Evolutionary conservation across 2,888 invertebrate species (phyloP).

Genomic region (Stomorhina lunata): DNA sequence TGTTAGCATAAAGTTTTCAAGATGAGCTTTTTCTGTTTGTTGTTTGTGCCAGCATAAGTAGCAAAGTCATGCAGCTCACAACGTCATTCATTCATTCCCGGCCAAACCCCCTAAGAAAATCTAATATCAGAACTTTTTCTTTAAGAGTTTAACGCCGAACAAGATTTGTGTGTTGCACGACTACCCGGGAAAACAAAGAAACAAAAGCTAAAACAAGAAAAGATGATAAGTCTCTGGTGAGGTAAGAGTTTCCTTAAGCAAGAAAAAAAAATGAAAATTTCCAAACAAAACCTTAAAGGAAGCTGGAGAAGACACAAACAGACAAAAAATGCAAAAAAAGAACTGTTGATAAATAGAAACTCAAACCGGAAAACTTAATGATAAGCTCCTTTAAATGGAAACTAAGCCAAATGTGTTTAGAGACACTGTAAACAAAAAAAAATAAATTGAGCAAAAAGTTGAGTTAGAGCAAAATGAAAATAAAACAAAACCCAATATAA

Average conservation of each 20-base stretch:
- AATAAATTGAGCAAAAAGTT: background rate
- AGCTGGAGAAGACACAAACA: too few species aligned
- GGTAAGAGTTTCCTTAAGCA: background rate
- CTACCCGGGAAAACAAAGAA: background rate
- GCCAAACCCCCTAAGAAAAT: background rate
- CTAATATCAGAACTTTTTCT: background rate
- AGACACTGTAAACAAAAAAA: background rate
- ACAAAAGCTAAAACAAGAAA: constrained; percentile 22
- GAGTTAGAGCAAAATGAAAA: background rate
- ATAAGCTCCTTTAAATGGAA: constrained; percentile 56
- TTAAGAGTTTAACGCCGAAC: background rate
- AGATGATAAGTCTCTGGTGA: constrained; percentile 51
- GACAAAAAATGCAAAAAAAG: constrained; percentile 6
- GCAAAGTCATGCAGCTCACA: constrained; percentile 21
- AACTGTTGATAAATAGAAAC: constrained; percentile 13
- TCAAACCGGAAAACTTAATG: constrained; percentile 59
- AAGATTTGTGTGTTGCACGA: constrained; percentile 15
- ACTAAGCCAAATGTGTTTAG: constrained; percentile 57
- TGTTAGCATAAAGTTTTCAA: constrained; percentile 41
- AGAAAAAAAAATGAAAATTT: background rate
- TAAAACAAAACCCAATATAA: background rate
- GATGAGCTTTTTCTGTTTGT: background rate
- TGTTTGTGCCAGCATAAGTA: background rate
- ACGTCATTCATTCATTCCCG: background rate
- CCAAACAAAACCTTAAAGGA: too few species aligned